Evolutionary conservation across 92 coral and sea anemone genomes (phyloP).

Genomic region (Phenganax marumi): DNA sequence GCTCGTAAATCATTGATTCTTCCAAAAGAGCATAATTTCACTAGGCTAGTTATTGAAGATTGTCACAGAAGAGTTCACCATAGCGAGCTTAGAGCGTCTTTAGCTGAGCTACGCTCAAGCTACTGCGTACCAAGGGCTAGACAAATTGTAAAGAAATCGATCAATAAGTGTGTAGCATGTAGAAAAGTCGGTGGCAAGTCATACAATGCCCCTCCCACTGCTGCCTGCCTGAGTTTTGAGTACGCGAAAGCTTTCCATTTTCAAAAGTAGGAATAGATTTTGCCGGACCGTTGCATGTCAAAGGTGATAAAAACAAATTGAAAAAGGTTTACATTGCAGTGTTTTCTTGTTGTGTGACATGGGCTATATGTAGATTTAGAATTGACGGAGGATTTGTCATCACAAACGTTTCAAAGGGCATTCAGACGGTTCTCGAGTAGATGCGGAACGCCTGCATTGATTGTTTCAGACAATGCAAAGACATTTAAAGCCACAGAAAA

Average conservation of each 20-base stretch:
- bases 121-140: conserved; percentile 35
- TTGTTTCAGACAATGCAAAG: too few species aligned
- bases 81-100: conserved; percentile 14
- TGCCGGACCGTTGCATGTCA: conserved; percentile 8
- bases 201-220: conserved; percentile 27
- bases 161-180: conserved; percentile 10
- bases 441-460: too few species aligned
- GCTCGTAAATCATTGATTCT: conserved; percentile 16
- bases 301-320: not conserved
- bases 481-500: too few species aligned
- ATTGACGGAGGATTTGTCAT: conserved; percentile 6
- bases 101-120: conserved; percentile 49
- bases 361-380: conserved; percentile 17
- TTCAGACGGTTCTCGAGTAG: conserved; percentile 19
- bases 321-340: conserved; percentile 22
- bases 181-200: conserved; percentile 20
- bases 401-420: conserved; percentile 26
- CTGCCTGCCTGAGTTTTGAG: conserved; percentile 40
- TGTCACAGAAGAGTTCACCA: conserved; percentile 22
- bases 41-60: conserved; percentile 18
- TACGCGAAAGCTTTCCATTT: conserved; percentile 17
- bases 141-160: conserved; percentile 6
- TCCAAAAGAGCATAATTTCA: not conserved
- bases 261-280: conserved; percentile 32
- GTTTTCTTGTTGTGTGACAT: conserved; percentile 17